Percentiles rank a stretch among this genome's conserved stretches.
Evolutionary conservation across 2,888 invertebrate genomes (phyloP).

Genomic region (Metalampra italica): DNA sequence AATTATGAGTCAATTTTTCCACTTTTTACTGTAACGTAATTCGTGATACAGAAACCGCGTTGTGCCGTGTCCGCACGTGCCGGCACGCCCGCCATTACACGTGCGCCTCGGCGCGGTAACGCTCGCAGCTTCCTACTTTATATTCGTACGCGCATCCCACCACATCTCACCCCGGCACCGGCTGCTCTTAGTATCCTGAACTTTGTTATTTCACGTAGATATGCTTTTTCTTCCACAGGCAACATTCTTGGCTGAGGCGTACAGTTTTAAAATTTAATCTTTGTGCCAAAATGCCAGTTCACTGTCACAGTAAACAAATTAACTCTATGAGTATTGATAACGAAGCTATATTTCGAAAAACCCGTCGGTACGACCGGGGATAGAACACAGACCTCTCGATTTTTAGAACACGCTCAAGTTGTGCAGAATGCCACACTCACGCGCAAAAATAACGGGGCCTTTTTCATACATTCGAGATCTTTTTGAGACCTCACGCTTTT

Average conservation of each 20-base stretch:
- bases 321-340: neutral
- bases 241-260: conserved; percentile 33
- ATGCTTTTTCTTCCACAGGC: conserved; percentile 37
- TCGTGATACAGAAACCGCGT: conserved; percentile 39
- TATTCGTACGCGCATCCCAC: conserved; percentile 52
- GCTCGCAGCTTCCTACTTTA: conserved; percentile 41
- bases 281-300: neutral
- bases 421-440: too few relatives aligned
- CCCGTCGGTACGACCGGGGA: too few relatives aligned
- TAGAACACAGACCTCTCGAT: too few relatives aligned
- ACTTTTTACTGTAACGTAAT: conserved; percentile 36
- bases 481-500: too few relatives aligned
- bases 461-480: too few relatives aligned
- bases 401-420: too few relatives aligned
- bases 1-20: neutral
- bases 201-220: conserved; percentile 56
- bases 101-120: conserved; percentile 22
- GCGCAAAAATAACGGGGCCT: too few relatives aligned
- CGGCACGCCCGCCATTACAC: conserved; percentile 57
- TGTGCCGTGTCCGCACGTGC: conserved; percentile 45
- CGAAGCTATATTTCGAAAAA: too few relatives aligned
- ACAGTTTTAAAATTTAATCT: conserved; percentile 34
- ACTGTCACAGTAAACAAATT: neutral
- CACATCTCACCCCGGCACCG: conserved; percentile 64
- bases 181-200: conserved; percentile 55